Conservation (phyloP, 2,888 invertebrate species). For the Lithophane leautieri region DNA sequence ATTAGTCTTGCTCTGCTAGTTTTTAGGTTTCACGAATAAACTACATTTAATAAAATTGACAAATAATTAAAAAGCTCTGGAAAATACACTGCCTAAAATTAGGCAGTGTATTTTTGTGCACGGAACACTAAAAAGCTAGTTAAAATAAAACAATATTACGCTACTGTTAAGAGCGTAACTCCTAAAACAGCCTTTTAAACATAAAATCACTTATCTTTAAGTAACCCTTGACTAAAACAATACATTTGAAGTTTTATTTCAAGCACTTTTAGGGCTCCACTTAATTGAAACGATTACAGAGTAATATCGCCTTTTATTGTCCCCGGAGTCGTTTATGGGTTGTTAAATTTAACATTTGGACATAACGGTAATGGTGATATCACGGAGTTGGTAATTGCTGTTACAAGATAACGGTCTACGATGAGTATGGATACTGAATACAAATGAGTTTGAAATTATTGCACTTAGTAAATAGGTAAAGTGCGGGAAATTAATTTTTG, state of each 20-base stretch:
- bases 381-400: conserved; percentile 44
- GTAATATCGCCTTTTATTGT: conserved; percentile 54
- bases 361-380: conserved; percentile 56
- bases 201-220: conserved; percentile 44
- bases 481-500: neutral
- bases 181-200: conserved; percentile 1
- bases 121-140: neutral
- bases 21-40: neutral
- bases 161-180: neutral
- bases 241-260: conserved; percentile 44
- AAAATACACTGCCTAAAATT: neutral
- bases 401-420: conserved; percentile 24
- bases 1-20: neutral
- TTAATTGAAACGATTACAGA: conserved; percentile 71
- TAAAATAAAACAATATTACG: conserved; percentile 1
- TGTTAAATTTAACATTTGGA: conserved; percentile 65
- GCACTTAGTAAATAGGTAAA: neutral
- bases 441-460: conserved; percentile 32
- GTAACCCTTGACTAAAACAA: conserved; percentile 43
- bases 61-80: neutral
- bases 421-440: conserved; percentile 31
- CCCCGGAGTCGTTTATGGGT: conserved; percentile 50
- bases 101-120: too few species aligned
- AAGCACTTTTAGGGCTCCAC: conserved; percentile 42
- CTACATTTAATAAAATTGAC: too few species aligned